Evolutionary conservation across 2,888 invertebrate species (phyloP).

Genomic region (Caenorhabditis becei): DNA sequence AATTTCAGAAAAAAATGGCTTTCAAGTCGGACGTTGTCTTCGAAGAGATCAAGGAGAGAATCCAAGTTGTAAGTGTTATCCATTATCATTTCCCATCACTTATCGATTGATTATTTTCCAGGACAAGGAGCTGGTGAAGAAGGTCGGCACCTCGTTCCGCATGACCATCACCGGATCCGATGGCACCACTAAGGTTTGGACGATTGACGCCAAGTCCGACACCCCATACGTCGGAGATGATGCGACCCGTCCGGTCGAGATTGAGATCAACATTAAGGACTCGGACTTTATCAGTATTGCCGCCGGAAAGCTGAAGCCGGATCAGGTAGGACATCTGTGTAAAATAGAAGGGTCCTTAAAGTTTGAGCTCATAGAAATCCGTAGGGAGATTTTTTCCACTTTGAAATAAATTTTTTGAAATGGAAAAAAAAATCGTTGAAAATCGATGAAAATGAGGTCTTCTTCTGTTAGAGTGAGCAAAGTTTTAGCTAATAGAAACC

Average conservation of each 20-base stretch:
- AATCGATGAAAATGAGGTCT: too few relatives aligned
- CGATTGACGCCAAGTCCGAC: conserved; percentile 88
- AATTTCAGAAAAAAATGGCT: conserved; percentile 41
- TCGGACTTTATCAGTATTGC: conserved; percentile 92
- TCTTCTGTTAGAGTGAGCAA: too few relatives aligned
- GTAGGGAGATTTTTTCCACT: too few relatives aligned
- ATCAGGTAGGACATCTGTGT: conserved; percentile 86
- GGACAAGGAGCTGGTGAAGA: conserved; percentile 87
- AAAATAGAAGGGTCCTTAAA: too few relatives aligned
- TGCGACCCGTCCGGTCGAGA: conserved; percentile 70
- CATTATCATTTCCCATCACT: neutral
- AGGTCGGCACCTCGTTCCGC: conserved; percentile 89
- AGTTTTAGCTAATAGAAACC: too few relatives aligned
- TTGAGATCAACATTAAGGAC: conserved; percentile 89
- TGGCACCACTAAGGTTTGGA: conserved; percentile 87
- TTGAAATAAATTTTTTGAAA: too few relatives aligned
- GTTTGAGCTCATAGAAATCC: too few relatives aligned
- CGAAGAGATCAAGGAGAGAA: conserved; percentile 86
- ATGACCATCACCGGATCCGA: conserved; percentile 88
- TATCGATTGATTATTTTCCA: conserved; percentile 59
- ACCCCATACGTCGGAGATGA: conserved; percentile 70
- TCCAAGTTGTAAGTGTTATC: conserved; percentile 54
- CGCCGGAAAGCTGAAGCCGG: conserved; percentile 91
- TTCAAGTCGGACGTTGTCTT: conserved; percentile 91
- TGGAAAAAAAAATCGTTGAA: too few relatives aligned